Evolutionary conservation across 2,113 vertebrate genomes (phyloP).

Genomic region (Centrocercus urophasianus): DNA sequence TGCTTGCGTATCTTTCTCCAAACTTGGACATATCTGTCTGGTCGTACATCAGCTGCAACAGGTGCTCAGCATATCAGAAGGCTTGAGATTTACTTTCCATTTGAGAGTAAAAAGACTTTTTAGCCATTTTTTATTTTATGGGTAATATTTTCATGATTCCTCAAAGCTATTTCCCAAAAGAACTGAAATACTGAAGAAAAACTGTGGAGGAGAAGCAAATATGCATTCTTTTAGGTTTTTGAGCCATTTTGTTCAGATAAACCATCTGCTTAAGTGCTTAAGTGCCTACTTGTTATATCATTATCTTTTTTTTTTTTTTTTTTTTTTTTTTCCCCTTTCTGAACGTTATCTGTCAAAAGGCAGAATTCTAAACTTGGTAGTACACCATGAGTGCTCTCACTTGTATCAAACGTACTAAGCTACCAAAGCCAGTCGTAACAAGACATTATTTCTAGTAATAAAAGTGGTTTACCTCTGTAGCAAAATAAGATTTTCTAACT

Average conservation of each 20-base stretch:
- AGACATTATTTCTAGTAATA: slow-evolving; percentile 38
- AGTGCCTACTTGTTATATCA: neutral
- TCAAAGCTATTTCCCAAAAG: neutral
- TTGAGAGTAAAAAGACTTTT: neutral
- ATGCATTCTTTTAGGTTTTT: neutral
- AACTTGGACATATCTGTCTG: neutral
- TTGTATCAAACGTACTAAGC: neutral
- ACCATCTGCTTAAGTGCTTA: slow-evolving; percentile 18
- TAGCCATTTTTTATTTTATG: neutral
- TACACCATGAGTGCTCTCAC: neutral
- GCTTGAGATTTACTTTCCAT: neutral
- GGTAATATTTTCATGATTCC: neutral
- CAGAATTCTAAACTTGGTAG: slow-evolving; percentile 4
- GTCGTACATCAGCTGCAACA: neutral
- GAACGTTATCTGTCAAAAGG: neutral
- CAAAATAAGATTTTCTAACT: slow-evolving; percentile 30
- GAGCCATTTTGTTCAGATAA: slow-evolving; percentile 22
- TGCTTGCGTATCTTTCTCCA: neutral
- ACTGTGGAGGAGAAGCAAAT: neutral
- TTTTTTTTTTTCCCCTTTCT: neutral
- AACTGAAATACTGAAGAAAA: slow-evolving; percentile 26
- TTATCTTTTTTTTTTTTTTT: neutral
- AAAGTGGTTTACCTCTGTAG: neutral
- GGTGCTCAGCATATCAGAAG: neutral
- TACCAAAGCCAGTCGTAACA: neutral